Evolutionary conservation across 2,113 vertebrate genomes (phyloP).

Genomic region (Clupea harengus): DNA sequence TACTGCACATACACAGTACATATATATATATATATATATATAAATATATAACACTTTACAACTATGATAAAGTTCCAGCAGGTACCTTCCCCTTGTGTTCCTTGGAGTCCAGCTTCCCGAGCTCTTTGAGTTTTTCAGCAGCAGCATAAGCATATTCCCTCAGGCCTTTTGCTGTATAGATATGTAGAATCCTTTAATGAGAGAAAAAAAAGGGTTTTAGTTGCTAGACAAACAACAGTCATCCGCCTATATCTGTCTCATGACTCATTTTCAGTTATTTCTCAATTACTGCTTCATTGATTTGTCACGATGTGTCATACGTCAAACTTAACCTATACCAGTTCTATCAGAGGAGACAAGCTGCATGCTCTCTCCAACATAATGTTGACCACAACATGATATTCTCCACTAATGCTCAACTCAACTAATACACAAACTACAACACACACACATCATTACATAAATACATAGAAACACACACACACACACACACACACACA

Average conservation of each 20-base stretch:
- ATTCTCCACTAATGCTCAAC: background rate
- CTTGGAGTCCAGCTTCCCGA: conserved; percentile 75
- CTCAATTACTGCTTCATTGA: background rate
- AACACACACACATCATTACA: background rate
- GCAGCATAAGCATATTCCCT: conserved; percentile 79
- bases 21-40: background rate
- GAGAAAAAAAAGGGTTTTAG: background rate
- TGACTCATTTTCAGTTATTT: background rate
- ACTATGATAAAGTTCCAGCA: background rate
- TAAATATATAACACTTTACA: background rate
- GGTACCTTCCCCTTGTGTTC: conserved; percentile 89
- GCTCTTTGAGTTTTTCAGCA: conserved; percentile 73
- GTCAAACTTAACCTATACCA: background rate
- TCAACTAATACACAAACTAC: background rate
- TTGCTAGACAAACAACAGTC: background rate
- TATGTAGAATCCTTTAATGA: conserved; percentile 78
- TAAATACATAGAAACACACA: too few species aligned
- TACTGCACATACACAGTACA: background rate
- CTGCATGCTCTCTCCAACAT: background rate
- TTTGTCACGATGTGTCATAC: background rate
- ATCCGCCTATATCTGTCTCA: background rate
- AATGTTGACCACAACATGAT: background rate
- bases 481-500: conserved; percentile 9
- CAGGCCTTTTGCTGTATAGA: conserved; percentile 81
- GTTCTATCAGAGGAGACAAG: background rate